phyloP scores from a whole-genome alignment of 2,888 invertebrate species.

The Clivina fossor region DNA sequence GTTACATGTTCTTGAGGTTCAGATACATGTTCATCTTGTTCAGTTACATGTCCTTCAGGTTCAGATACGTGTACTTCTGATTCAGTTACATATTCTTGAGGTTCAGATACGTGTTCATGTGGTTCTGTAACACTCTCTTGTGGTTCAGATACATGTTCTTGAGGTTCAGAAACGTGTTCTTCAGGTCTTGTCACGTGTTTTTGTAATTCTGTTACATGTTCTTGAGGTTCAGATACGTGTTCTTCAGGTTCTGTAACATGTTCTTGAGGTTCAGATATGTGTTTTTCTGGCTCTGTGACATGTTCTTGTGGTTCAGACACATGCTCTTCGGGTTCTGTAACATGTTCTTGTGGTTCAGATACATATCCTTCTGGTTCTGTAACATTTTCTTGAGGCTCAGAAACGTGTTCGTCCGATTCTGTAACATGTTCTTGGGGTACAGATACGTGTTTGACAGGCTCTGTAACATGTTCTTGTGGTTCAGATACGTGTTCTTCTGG shows the following conservation, averaged over 20 bases:
- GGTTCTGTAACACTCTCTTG: conserved; percentile 31
- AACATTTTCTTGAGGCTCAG: not conserved
- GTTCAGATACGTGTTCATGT: conserved; percentile 11
- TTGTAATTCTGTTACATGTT: no score
- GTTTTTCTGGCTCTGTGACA: conserved; percentile 8
- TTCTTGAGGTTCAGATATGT: conserved; percentile 41
- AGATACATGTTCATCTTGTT: conserved; percentile 26
- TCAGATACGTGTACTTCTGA: not conserved
- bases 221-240: conserved; percentile 39
- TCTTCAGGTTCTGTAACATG: conserved; percentile 41
- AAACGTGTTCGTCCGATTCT: not conserved
- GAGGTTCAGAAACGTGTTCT: conserved; percentile 23
- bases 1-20: no score
- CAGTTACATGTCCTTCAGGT: no score
- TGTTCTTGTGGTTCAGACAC: conserved; percentile 10
- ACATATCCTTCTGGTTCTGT: no score
- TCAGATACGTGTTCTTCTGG: no score
- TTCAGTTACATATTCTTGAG: conserved; percentile 32
- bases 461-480: no score
- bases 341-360: no score
- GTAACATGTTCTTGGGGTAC: not conserved
- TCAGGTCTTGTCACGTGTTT: conserved; percentile 11
- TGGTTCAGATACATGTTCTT: conserved; percentile 23
- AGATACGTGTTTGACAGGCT: not conserved
- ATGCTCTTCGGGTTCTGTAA: conserved; percentile 34